phyloP scores from a whole-genome alignment of 1,140 invertebrate species.

The Aphaenogaster ashmeadi region DNA sequence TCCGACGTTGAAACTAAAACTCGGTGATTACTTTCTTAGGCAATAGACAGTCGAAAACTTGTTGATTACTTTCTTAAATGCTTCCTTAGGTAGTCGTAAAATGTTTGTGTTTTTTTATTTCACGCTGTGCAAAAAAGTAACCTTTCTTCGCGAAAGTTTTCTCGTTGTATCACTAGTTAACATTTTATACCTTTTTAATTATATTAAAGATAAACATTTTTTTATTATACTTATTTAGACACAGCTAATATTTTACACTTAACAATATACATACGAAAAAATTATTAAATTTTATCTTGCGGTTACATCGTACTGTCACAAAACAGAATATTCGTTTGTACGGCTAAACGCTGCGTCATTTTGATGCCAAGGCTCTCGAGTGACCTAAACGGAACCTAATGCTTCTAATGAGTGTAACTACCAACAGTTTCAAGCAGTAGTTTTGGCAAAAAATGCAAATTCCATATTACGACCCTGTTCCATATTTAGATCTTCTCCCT shows the following conservation, averaged over 20 bases:
- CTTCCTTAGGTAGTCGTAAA: constrained; percentile 3
- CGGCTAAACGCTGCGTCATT: too few species aligned
- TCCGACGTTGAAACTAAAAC: constrained; percentile 22
- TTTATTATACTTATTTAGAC: neutral
- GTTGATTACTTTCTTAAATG: constrained; percentile 59
- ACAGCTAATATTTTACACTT: neutral
- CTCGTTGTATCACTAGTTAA: neutral
- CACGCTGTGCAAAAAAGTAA: neutral
- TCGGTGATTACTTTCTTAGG: constrained; percentile 53
- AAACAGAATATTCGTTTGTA: too few species aligned
- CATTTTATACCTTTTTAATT: neutral
- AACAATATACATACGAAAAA: too few species aligned
- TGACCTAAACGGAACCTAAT: too few species aligned
- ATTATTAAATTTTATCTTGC: too few species aligned
- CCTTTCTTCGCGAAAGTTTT: neutral
- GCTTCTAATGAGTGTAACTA: too few species aligned
- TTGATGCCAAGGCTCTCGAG: too few species aligned
- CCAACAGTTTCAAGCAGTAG: too few species aligned
- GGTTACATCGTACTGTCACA: too few species aligned
- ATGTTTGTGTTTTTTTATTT: constrained; percentile 17
- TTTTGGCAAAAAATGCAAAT: too few species aligned
- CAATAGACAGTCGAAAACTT: constrained; percentile 49
- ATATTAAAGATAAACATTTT: neutral
- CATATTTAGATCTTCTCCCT: too few species aligned
- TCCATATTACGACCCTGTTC: too few species aligned